A percentile compares a stretch with the other conserved stretches of the same genome.
These are phyloP conservation scores for Pseudomyrmex dendroicus DNA, from an alignment of 1,140 invertebrate genomes.

Conservation along the genomic window DNA sequence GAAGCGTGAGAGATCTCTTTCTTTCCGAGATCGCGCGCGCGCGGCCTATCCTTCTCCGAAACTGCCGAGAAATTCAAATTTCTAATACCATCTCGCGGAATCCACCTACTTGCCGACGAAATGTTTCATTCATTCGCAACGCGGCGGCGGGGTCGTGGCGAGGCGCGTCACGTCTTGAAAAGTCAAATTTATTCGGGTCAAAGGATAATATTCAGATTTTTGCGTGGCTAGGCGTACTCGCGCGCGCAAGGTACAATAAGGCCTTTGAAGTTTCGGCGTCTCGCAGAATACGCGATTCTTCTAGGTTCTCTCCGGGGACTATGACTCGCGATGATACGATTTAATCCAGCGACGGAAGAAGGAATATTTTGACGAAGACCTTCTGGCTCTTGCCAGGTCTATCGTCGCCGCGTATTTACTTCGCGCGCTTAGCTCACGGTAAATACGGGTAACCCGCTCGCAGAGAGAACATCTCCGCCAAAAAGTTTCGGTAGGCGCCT, in stretches of 20 bases:
- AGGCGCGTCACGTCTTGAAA: slow-evolving; percentile 9
- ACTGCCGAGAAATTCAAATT: slow-evolving; percentile 66
- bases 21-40: too few species aligned
- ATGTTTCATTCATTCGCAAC: slow-evolving; percentile 68
- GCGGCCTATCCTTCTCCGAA: neutral
- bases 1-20: slow-evolving; percentile 1
- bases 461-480: slow-evolving; percentile 34
- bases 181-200: slow-evolving; percentile 57
- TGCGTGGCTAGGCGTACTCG: neutral
- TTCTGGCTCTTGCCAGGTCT: neutral
- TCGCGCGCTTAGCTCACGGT: slow-evolving; percentile 34
- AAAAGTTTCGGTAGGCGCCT: slow-evolving; percentile 47
- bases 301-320: neutral
- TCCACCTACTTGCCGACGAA: slow-evolving; percentile 48
- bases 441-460: slow-evolving; percentile 44
- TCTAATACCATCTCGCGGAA: slow-evolving; percentile 56
- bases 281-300: neutral
- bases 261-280: slow-evolving; percentile 23
- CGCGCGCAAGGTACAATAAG: too few species aligned
- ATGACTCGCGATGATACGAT: neutral
- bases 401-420: slow-evolving; percentile 18
- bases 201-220: slow-evolving; percentile 44
- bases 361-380: slow-evolving; percentile 27
- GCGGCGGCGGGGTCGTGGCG: neutral
- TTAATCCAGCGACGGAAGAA: slow-evolving; percentile 22